Evolutionary conservation across 2,888 invertebrate species (phyloP).

Genomic region (Nipponacmea schrenckii): DNA sequence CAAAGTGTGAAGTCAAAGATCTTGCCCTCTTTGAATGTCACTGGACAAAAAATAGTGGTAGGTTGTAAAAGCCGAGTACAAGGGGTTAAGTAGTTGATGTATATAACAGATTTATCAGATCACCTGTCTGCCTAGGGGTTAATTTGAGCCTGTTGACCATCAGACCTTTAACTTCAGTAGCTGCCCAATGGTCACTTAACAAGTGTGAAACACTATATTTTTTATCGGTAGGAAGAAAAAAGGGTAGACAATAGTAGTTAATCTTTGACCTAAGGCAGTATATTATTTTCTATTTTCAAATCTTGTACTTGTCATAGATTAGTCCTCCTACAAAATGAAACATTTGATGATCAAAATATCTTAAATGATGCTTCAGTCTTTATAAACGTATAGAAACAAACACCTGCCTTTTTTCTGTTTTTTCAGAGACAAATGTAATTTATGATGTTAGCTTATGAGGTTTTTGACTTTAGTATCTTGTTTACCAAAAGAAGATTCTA

Average conservation of each 20-base stretch:
- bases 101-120: slow-evolving; percentile 2
- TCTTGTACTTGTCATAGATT: too few relatives aligned
- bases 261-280: slow-evolving; percentile 1
- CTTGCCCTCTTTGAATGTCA: slow-evolving; percentile 2
- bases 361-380: too few relatives aligned
- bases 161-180: slow-evolving; percentile 1
- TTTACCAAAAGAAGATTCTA: too few relatives aligned
- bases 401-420: too few relatives aligned
- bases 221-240: neutral
- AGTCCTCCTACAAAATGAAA: too few relatives aligned
- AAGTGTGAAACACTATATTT: slow-evolving; percentile 6
- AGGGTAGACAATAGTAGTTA: neutral
- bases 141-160: neutral
- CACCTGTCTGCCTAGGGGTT: neutral
- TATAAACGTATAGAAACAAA: too few relatives aligned
- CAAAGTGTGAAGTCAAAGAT: slow-evolving; percentile 1
- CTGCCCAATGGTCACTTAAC: neutral
- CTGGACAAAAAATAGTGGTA: neutral
- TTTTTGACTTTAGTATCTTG: too few relatives aligned
- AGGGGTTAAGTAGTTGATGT: slow-evolving; percentile 7
- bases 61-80: neutral
- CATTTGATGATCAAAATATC: too few relatives aligned
- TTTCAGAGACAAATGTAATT: too few relatives aligned
- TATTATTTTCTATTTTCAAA: too few relatives aligned
- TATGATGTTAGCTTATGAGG: too few relatives aligned